Evolutionary conservation across 2,797 vertebrate genomes (phyloP), one percentile per base, ranked within the genome.

Genomic region (Chaetophractus vellerosus): DNA sequence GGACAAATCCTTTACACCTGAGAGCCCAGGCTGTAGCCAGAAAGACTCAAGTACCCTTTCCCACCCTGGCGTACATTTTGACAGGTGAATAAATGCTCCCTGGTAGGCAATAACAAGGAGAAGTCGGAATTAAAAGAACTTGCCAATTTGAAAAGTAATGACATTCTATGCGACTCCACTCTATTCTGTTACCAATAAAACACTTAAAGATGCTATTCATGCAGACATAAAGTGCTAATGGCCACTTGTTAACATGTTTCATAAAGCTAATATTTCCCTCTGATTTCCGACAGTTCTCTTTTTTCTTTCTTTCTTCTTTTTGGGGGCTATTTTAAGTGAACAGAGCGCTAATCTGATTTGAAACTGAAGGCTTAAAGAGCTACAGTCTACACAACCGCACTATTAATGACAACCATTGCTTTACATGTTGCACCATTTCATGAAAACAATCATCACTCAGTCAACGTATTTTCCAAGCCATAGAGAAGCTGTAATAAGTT

Each of bases 191-290:
- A 98, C 97, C 96, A 97, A 97, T 98, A 98, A 98, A 98, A 97
- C 95, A 98, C 96, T 98, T 98, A 93, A 97, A 98, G 98, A 96
- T 97, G 97, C 97, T 98, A 97, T 97, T 98, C 98, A 98, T 96
- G 97, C 97, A 98, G 97, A 98, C 96, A 98, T 97, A 97, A 98
- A 98, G 98, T 98, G 98, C 96, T 98, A 98, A 98, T 98, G 98
- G 98, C 96, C 98, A 98, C 98, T 98, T 98, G 98, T 98, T 98
- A 98, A 98, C 97, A 92, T 97, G 98, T 97, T 98, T 97, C 98
- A 98, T 98, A 98, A 98, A 33, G 97, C 96, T 97, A 97, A 97
- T 98, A 98, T 97, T 98, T 98, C 96, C 91, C 88, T 98, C 97
- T 93, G 93, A 96, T 98, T 97, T 98, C 94, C 94, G 91, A 98